Percentiles rank a stretch among this genome's conserved stretches.
phyloP scores from a whole-genome alignment of 2,888 invertebrate genomes.

The Stenurella melanura region DNA sequence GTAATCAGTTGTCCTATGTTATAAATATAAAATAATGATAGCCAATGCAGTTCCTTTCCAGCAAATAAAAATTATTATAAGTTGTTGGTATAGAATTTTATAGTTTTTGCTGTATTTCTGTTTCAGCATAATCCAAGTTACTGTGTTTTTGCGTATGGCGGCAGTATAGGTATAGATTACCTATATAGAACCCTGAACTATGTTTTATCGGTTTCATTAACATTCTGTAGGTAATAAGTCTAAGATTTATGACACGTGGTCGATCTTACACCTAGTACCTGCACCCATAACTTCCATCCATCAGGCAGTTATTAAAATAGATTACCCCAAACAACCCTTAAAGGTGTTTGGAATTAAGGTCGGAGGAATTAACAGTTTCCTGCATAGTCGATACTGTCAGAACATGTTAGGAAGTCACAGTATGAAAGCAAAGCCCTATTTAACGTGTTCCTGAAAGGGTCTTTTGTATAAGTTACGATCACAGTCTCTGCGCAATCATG shows the following conservation, averaged over 20 bases:
- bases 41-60: too few relatives aligned
- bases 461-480: slow-evolving; percentile 56
- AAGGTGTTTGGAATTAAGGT: slow-evolving; percentile 38
- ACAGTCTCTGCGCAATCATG: slow-evolving; percentile 66
- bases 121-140: too few relatives aligned
- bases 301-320: slow-evolving; percentile 35
- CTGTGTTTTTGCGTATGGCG: too few relatives aligned
- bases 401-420: slow-evolving; percentile 44
- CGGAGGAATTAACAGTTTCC: slow-evolving; percentile 42
- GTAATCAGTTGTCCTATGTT: too few relatives aligned
- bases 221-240: neutral
- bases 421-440: slow-evolving; percentile 44
- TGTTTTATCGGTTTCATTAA: neutral
- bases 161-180: too few relatives aligned
- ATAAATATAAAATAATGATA: too few relatives aligned
- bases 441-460: slow-evolving; percentile 54
- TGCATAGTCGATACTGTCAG: slow-evolving; percentile 40
- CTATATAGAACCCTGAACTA: too few relatives aligned
- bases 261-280: neutral
- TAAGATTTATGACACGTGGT: neutral
- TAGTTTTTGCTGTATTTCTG: too few relatives aligned
- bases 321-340: slow-evolving; percentile 14
- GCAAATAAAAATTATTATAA: too few relatives aligned
- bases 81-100: too few relatives aligned
- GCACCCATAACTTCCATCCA: slow-evolving; percentile 2